These are phyloP conservation scores for Halesus radiatus DNA, from an alignment of 1,140 invertebrate species.

Conservation along the genomic window DNA sequence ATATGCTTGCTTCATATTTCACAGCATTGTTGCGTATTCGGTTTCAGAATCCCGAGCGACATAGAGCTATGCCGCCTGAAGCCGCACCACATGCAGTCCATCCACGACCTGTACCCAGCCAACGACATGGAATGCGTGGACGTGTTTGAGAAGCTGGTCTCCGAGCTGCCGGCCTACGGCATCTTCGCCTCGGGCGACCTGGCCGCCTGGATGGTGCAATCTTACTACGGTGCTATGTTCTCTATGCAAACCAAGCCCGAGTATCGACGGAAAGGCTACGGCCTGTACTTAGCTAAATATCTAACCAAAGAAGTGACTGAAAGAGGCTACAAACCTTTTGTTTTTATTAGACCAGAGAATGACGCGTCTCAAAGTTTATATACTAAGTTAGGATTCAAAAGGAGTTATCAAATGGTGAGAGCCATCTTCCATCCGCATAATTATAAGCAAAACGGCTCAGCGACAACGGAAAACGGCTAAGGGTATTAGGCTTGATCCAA, in stretches of 20 bases:
- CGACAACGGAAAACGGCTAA: slow-evolving; percentile 46
- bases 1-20: no score
- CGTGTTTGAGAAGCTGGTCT: slow-evolving; percentile 83
- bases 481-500: slow-evolving; percentile 39
- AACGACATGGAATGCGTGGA: slow-evolving; percentile 88
- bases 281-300: slow-evolving; percentile 76
- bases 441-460: slow-evolving; percentile 52
- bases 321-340: slow-evolving; percentile 84
- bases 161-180: slow-evolving; percentile 81
- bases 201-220: slow-evolving; percentile 89
- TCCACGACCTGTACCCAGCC: slow-evolving; percentile 87
- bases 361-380: slow-evolving; percentile 85
- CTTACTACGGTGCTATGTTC: slow-evolving; percentile 91
- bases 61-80: slow-evolving; percentile 80
- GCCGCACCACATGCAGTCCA: slow-evolving; percentile 82
- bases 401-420: slow-evolving; percentile 81
- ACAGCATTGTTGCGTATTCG: not conserved
- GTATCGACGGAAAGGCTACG: slow-evolving; percentile 83
- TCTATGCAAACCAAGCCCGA: slow-evolving; percentile 90
- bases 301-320: slow-evolving; percentile 79
- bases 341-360: slow-evolving; percentile 88
- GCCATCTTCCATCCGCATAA: slow-evolving; percentile 78
- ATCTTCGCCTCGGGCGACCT: slow-evolving; percentile 80
- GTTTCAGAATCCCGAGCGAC: slow-evolving; percentile 71
- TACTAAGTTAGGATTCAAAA: slow-evolving; percentile 83